Percentiles rank a stretch among this genome's conserved stretches.
phyloP scores from a whole-genome alignment of 1,140 invertebrate species.

The Drosophila leontia region DNA sequence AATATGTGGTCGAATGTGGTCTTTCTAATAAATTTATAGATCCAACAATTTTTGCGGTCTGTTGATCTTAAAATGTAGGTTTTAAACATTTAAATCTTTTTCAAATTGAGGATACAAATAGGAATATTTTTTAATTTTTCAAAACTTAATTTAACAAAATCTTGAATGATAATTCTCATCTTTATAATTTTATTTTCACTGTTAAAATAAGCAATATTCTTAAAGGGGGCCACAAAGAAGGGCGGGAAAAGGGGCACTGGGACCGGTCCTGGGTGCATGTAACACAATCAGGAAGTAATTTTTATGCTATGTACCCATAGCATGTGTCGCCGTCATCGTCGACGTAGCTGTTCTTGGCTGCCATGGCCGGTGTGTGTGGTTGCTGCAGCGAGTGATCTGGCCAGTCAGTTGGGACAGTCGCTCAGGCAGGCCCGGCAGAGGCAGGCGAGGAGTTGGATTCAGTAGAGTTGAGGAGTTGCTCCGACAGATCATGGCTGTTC shows the following conservation, averaged over 20 bases:
- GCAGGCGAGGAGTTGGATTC: constrained; percentile 12
- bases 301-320: constrained; percentile 66
- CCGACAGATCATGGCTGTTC: constrained; percentile 34
- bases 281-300: constrained; percentile 75
- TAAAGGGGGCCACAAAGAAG: constrained; percentile 16
- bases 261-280: constrained; percentile 69
- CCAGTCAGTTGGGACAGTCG: constrained; percentile 58
- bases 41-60: background rate
- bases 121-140: background rate
- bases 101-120: background rate
- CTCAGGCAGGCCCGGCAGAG: constrained; percentile 32
- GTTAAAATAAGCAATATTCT: constrained; percentile 55
- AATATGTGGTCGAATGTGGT: background rate
- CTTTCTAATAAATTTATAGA: background rate
- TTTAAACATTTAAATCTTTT: background rate
- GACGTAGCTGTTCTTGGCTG: constrained; percentile 40
- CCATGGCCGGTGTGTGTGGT: constrained; percentile 16
- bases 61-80: background rate
- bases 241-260: constrained; percentile 11
- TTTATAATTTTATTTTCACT: constrained; percentile 1
- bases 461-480: constrained; percentile 27
- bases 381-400: constrained; percentile 55
- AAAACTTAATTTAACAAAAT: background rate
- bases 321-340: constrained; percentile 71
- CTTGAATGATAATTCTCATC: background rate